phyloP scores from a whole-genome alignment of 2,888 invertebrate genomes.

The Platypus cylindrus region DNA sequence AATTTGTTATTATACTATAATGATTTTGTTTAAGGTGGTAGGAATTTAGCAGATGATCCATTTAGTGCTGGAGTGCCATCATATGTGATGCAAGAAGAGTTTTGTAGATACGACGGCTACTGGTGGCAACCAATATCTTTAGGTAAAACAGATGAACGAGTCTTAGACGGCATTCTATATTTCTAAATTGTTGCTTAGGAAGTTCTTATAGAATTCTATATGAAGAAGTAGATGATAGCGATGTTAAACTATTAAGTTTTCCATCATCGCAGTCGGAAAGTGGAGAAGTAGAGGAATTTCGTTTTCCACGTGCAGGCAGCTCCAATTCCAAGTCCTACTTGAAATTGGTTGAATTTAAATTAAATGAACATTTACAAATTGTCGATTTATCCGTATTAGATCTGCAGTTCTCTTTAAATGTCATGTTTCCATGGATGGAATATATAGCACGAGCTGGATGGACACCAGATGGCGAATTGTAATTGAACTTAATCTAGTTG shows the following conservation, averaged over 20 bases:
- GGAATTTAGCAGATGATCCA: constrained; percentile 66
- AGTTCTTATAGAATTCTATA: constrained; percentile 70
- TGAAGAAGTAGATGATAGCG: constrained; percentile 78
- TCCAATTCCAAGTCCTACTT: constrained; percentile 82
- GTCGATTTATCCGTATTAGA: constrained; percentile 64
- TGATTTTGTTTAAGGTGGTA: constrained; percentile 32
- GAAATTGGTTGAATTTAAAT: constrained; percentile 69
- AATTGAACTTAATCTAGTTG: constrained; percentile 30
- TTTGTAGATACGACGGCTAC: constrained; percentile 88
- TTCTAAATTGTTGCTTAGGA: constrained; percentile 43
- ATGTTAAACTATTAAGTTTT: constrained; percentile 83
- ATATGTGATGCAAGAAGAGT: constrained; percentile 97
- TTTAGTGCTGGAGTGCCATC: constrained; percentile 90
- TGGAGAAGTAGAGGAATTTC: constrained; percentile 73
- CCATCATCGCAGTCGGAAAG: constrained; percentile 69
- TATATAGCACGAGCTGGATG: constrained; percentile 92
- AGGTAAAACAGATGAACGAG: too few relatives aligned
- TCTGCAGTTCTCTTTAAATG: constrained; percentile 60
- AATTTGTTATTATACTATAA: too few relatives aligned
- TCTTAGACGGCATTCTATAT: too few relatives aligned
- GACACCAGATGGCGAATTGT: constrained; percentile 86
- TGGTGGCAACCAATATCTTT: constrained; percentile 90
- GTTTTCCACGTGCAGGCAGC: constrained; percentile 81
- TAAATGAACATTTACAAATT: constrained; percentile 53
- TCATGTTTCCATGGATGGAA: constrained; percentile 85